phyloP scores from a whole-genome alignment of 23 tunicate species.

The Corella eumyota region DNA sequence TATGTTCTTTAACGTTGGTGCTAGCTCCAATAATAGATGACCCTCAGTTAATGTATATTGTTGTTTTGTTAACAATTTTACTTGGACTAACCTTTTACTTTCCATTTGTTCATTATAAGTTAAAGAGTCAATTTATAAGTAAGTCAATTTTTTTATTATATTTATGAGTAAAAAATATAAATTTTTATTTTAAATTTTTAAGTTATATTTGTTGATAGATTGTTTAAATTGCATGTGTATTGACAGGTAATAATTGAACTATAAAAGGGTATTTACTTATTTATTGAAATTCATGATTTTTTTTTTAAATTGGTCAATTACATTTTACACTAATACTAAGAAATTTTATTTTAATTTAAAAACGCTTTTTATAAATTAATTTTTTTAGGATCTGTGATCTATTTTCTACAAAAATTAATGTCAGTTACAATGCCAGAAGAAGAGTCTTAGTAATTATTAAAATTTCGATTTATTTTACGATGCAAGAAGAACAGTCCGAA shows the following conservation, averaged over 20 bases:
- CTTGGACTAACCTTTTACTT: conserved; percentile 71
- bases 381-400: conserved; percentile 47
- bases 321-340: background rate
- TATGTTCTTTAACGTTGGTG: conserved; percentile 47
- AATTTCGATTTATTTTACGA: too few species aligned
- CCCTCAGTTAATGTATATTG: conserved; percentile 68
- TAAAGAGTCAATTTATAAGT: conserved; percentile 44
- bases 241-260: too few species aligned
- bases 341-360: too few species aligned
- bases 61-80: conserved; percentile 34
- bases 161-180: background rate
- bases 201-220: background rate
- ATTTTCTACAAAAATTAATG: conserved; percentile 49
- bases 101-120: conserved; percentile 67
- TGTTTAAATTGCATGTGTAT: background rate
- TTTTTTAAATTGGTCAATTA: too few species aligned
- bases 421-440: conserved; percentile 48
- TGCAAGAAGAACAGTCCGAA: too few species aligned
- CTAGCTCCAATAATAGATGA: conserved; percentile 76
- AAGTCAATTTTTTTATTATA: conserved; percentile 10
- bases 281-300: too few species aligned
- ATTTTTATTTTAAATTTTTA: background rate
- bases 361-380: too few species aligned
- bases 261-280: too few species aligned
- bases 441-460: too few species aligned